Evolutionary conservation across 2,113 vertebrate genomes (phyloP), one percentile per base, ranked within the genome.

Genomic region (Rhegmatorhina hoffmannsi): DNA sequence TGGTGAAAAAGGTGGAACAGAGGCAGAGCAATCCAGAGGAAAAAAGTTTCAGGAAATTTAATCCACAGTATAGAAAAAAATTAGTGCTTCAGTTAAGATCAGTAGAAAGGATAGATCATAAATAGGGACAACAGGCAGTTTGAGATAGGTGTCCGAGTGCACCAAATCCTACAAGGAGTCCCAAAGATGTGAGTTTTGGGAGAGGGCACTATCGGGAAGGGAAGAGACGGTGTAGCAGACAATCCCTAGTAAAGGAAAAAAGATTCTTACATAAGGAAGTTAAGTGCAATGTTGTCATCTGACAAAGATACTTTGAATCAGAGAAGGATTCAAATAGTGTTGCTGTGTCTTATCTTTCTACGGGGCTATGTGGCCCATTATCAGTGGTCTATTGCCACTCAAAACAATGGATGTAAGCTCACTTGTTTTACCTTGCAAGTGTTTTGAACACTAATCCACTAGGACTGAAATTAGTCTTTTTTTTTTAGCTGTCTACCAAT

Each of bases 201-300:
- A 80, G 7, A 1, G 0, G 9, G 10, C 5, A 0, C 23, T 72
- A 9, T 12, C 13, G 2, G 13, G 10, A 70, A 70, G 7, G 18
- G 4, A 66, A 49, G n/a, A n/a, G 23, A 20, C 2, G 28, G 4
- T 8, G 6, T 9, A 50, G 14, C 29, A 50, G 25, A 36, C 0
- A 1, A n/a, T 21, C 6, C 10, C 13, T 38, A 28, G 10, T 7
- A 40, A 6, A 9, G 9, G 19, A 43, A 68, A 74, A 15, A 62
- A n/a, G 5, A 81, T 49, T 80, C 88, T 59, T 81, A 3, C 18
- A 7, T 44, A 36, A 55, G 9, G 46, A 79, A 68, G 11, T 8
- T 34, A 14, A 89, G 21, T 26, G 3, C 21, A 62, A 18, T 7
- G 12, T 29, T 73, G 25, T 25, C 23, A 87, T 66, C 50, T 82